phyloP scores from a whole-genome alignment of 2,797 vertebrate species.

The Halcyon badia region DNA sequence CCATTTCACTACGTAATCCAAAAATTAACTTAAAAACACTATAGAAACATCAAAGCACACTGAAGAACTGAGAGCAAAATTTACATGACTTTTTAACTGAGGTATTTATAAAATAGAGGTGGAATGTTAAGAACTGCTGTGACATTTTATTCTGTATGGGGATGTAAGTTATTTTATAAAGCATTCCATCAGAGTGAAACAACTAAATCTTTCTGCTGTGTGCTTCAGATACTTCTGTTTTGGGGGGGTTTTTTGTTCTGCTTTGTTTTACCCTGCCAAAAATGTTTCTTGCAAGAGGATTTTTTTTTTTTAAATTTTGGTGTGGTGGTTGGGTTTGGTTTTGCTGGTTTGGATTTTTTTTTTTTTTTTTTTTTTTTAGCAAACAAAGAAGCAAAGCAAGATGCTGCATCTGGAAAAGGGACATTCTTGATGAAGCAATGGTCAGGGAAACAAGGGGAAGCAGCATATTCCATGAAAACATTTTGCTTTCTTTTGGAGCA shows the following conservation, averaged over 20 bases:
- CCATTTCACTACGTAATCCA: background rate
- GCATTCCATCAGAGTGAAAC: constrained; percentile 47
- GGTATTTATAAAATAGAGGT: constrained; percentile 45
- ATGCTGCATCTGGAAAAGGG: background rate
- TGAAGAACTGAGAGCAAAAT: background rate
- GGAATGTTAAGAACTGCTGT: constrained; percentile 18
- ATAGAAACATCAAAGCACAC: background rate
- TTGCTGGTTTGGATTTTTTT: background rate
- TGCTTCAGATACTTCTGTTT: background rate
- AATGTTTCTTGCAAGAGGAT: background rate
- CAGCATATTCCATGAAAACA: background rate
- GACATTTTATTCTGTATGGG: constrained; percentile 26
- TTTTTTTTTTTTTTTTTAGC: background rate
- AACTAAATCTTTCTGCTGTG: constrained; percentile 21
- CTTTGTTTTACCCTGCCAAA: background rate
- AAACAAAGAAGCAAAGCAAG: constrained; percentile 12
- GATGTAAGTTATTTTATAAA: constrained; percentile 43
- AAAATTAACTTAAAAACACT: constrained; percentile 14
- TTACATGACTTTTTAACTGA: background rate
- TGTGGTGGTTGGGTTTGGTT: background rate
- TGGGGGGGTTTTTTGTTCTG: background rate
- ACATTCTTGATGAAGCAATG: background rate
- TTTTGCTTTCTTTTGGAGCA: background rate
- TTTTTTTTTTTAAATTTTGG: background rate
- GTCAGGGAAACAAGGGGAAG: background rate